Evolutionary conservation across 2,113 vertebrate species (phyloP), one percentile per base, ranked within the genome.

Genomic region (Regulus satrapa): DNA sequence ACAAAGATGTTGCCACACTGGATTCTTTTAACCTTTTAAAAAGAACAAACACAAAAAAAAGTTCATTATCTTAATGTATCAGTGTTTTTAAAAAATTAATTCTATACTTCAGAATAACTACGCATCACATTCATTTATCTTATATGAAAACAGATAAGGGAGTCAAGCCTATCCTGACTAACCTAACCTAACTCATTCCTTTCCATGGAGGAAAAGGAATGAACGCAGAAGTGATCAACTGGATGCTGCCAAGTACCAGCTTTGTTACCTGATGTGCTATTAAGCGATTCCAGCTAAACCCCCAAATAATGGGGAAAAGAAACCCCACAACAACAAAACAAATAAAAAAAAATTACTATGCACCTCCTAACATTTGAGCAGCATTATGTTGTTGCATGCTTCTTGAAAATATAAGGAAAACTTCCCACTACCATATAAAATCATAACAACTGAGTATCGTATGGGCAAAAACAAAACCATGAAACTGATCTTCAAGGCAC

Each of bases 11-110:
- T 48, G 98, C 98, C 54, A 98, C 98, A 59, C 98, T 98, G 77
- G 99, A 98, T 94, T 99, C 99, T 96, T 99, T 99, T 45, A 99
- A 96, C 88, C 99, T 99, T 93, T 80, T 55, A 45, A 76, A 74
- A 68, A 96, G 43, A 95, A 89, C 8, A 95, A 72, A 64, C 8
- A 78, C 38, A 20, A 34, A 48, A 32, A n/a, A 14, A 14, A 6
- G 8, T 20, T 64, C 0, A 38, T 46, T 66, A 83, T 34, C 58
- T 56, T 45, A 3, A 81, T 55, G 48, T 48, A 14, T 12, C 29
- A 29, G 5, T 32, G 61, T n/a, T 32, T 7, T 2, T 12, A 41
- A 3, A 71, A 64, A 59, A 38, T n/a, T n/a, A 2, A 40, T 38
- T 23, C 40, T 34, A 5, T 21, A 29, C 58, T 86, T 77, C 14